Evolutionary conservation across 2,113 vertebrate species (phyloP).

Genomic region (Ancistrus triradiatus): DNA sequence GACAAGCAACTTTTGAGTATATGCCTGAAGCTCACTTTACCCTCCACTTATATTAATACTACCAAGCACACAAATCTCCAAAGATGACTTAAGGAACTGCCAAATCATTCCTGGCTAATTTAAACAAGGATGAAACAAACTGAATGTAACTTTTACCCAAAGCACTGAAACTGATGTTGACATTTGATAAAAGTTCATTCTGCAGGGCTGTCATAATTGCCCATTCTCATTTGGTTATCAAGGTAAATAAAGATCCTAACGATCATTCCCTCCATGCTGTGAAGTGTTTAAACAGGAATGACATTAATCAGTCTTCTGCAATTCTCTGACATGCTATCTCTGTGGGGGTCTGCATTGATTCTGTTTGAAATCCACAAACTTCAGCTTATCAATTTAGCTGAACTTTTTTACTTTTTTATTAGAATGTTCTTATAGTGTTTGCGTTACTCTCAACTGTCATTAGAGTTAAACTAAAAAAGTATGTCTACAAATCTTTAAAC

Average conservation of each 20-base stretch:
- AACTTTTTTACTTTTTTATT: neutral
- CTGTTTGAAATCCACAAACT: constrained; percentile 4
- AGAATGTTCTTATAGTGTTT: neutral
- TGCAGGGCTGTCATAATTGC: constrained; percentile 22
- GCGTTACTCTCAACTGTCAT: too few species aligned
- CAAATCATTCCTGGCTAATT: constrained; percentile 2
- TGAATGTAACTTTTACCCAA: neutral
- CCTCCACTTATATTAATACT: constrained; percentile 9
- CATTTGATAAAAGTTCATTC: constrained; percentile 18
- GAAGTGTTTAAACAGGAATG: constrained; percentile 4
- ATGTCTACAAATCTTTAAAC: too few species aligned
- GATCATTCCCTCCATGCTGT: constrained; percentile 14
- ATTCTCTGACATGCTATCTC: neutral
- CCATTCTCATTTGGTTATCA: constrained; percentile 23
- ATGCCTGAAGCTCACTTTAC: too few species aligned
- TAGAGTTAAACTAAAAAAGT: too few species aligned
- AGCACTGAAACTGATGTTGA: constrained; percentile 33
- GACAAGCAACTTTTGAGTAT: too few species aligned
- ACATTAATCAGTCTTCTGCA: constrained; percentile 17
- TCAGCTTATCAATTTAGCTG: neutral
- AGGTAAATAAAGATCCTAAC: constrained; percentile 14
- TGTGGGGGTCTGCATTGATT: neutral
- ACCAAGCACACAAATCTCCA: constrained; percentile 1
- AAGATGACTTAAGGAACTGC: constrained; percentile 2
- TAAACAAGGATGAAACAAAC: constrained; percentile 11